Evolutionary conservation across 2,797 vertebrate species (phyloP).

Genomic region (Sebastes steindachneri): DNA sequence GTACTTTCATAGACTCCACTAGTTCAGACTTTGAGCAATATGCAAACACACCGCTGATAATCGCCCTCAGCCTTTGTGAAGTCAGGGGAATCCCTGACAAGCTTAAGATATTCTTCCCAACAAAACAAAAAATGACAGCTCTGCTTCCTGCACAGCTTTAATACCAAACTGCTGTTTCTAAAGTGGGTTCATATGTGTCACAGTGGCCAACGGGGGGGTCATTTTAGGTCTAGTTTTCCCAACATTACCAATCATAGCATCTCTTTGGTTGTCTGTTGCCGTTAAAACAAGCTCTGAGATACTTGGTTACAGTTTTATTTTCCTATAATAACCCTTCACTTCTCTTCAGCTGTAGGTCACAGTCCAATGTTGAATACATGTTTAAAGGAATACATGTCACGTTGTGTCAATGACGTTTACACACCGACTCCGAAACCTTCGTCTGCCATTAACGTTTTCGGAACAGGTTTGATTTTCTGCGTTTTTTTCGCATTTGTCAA

Average conservation of each 20-base stretch:
- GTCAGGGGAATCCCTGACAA: neutral
- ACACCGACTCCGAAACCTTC: no score
- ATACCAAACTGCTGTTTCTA: no score
- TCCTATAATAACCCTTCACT: neutral
- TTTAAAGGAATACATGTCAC: no score
- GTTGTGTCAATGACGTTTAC: no score
- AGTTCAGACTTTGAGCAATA: neutral
- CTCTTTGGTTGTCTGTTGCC: no score
- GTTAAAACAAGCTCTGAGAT: neutral
- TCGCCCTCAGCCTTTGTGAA: neutral
- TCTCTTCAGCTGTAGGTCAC: neutral
- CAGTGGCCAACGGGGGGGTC: no score
- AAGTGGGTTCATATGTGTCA: no score
- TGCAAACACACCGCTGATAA: neutral
- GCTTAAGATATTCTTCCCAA: neutral
- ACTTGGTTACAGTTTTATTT: neutral
- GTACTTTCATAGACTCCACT: neutral
- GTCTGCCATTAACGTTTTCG: no score
- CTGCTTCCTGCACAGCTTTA: neutral
- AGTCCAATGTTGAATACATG: neutral
- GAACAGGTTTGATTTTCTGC: no score
- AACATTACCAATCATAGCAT: no score
- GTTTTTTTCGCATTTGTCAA: no score
- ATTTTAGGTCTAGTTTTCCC: no score
- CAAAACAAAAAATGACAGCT: neutral